These are phyloP conservation scores for Ochotona curzoniae DNA, from an alignment of 2,113 vertebrate species.

Conservation along the genomic window DNA sequence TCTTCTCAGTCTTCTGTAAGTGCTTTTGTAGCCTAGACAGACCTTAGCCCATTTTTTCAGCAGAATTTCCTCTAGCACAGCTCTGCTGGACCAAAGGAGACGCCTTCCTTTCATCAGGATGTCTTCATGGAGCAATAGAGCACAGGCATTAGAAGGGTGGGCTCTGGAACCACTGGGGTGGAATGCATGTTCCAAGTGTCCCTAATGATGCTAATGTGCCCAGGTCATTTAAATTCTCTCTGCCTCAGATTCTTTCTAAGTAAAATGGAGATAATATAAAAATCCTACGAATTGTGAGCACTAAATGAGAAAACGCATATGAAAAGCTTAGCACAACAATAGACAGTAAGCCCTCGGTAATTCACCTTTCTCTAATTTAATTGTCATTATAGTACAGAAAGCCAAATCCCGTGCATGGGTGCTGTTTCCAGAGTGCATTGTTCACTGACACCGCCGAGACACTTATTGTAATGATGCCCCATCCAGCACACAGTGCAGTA, in stretches of 20 bases:
- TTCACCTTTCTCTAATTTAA: background rate
- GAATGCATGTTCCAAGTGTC: background rate
- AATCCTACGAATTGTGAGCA: background rate
- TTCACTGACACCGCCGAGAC: background rate
- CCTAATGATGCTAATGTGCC: background rate
- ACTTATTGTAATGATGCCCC: background rate
- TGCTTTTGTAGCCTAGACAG: constrained; percentile 34
- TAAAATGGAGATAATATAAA: background rate
- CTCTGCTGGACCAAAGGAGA: background rate
- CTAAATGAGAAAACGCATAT: background rate
- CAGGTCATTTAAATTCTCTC: background rate
- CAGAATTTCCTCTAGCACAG: background rate
- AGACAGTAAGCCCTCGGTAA: background rate
- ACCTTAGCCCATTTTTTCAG: background rate
- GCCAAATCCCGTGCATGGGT: background rate
- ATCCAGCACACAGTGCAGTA: background rate
- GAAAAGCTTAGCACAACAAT: background rate
- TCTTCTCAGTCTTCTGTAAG: background rate
- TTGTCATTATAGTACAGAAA: background rate
- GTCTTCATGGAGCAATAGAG: background rate
- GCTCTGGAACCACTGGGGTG: background rate
- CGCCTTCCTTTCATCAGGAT: background rate
- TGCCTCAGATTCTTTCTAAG: background rate
- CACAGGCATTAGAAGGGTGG: background rate
- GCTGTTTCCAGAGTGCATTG: background rate